A percentile compares a stretch with the other conserved stretches of the same genome.
Conservation (phyloP, 2,113 vertebrate species). For the Hydrolagus affinis region DNA sequence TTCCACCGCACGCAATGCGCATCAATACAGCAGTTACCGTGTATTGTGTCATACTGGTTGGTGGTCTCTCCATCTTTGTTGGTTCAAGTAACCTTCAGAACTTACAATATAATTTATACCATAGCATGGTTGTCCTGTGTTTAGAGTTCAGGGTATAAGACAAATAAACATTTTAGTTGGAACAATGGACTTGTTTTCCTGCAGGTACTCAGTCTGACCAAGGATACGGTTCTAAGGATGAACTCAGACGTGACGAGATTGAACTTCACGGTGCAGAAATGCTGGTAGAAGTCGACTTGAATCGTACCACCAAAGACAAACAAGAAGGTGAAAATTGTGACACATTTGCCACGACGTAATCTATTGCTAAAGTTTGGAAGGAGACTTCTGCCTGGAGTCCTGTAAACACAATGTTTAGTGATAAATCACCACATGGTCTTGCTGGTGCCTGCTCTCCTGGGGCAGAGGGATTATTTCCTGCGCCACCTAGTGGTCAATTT, state of each 20-base stretch:
- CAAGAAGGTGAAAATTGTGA: slow-evolving; percentile 50
- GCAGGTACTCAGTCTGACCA: slow-evolving; percentile 72
- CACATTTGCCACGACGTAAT: no score
- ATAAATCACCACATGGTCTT: no score
- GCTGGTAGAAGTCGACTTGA: slow-evolving; percentile 38
- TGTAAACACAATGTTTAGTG: no score
- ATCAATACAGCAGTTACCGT: no score
- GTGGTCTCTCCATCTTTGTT: slow-evolving; percentile 36
- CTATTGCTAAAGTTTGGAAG: not conserved
- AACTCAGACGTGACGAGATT: slow-evolving; percentile 62
- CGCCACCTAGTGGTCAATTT: not conserved
- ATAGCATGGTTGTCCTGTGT: not conserved
- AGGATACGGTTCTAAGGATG: slow-evolving; percentile 81
- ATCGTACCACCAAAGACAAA: slow-evolving; percentile 39
- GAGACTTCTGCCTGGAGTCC: no score
- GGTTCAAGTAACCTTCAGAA: not conserved
- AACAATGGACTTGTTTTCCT: not conserved
- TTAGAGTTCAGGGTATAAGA: not conserved
- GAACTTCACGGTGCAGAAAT: slow-evolving; percentile 43
- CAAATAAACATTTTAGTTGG: not conserved
- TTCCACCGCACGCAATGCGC: no score
- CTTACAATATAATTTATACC: not conserved
- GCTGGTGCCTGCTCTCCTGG: no score
- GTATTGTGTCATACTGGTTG: slow-evolving; percentile 45
- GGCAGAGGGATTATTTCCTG: not conserved